A percentile compares a stretch with the other conserved stretches of the same genome.
Conservation (phyloP, 2,797 vertebrate genomes). For the Crenuchus spilurus region DNA sequence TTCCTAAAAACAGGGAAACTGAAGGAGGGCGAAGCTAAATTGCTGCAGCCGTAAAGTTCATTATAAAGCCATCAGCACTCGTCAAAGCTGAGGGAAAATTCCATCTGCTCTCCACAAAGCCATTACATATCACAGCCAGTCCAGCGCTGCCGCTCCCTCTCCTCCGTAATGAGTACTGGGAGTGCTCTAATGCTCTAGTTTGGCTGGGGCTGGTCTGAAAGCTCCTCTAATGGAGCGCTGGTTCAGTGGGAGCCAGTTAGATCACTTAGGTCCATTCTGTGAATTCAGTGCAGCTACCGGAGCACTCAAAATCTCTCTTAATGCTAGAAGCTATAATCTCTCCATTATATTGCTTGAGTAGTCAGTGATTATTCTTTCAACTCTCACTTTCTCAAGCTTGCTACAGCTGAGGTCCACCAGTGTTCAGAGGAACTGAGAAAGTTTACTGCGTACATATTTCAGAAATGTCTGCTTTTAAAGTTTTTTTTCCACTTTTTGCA, state of each 20-base stretch:
- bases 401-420: neutral
- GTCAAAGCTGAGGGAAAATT: conserved; percentile 13
- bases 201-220: conserved; percentile 27
- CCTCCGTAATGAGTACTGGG: conserved; percentile 27
- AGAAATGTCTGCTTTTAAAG: too few species aligned
- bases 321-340: conserved; percentile 5
- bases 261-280: conserved; percentile 12
- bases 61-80: conserved; percentile 32
- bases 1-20: conserved; percentile 29
- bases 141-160: conserved; percentile 27
- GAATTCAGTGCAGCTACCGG: neutral
- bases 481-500: too few species aligned
- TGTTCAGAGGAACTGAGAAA: neutral
- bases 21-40: conserved; percentile 19
- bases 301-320: neutral
- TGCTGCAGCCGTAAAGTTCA: conserved; percentile 3
- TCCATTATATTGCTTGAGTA: neutral
- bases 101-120: conserved; percentile 26
- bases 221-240: conserved; percentile 23
- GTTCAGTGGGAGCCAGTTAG: neutral
- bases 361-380: neutral
- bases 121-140: conserved; percentile 20
- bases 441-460: too few species aligned
- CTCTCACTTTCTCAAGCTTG: neutral
- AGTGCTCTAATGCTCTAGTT: conserved; percentile 20